A percentile compares a stretch with the other conserved stretches of the same genome.
Evolutionary conservation across 1,140 invertebrate genomes (phyloP).

Genomic region (Bombus haemorrhoidalis): DNA sequence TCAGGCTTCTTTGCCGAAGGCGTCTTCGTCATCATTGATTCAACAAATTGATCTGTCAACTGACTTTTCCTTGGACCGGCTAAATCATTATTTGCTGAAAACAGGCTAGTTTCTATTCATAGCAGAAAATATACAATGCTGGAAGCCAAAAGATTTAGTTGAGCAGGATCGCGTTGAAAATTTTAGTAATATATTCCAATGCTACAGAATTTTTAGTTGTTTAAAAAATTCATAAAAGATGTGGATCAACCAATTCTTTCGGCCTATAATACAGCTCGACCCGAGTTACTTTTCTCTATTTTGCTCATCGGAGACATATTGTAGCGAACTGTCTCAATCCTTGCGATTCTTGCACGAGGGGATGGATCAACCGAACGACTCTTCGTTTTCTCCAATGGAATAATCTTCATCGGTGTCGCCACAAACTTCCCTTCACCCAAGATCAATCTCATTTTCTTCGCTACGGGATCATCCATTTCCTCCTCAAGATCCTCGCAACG

Average conservation of each 20-base stretch:
- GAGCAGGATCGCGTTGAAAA: too few species aligned
- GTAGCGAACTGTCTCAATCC: slow-evolving; percentile 41
- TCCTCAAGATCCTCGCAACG: background rate
- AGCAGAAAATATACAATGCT: background rate
- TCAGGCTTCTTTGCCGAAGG: background rate
- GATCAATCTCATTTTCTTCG: slow-evolving; percentile 40
- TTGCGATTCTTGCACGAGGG: background rate
- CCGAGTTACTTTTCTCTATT: background rate
- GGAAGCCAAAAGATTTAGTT: background rate
- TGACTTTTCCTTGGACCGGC: background rate
- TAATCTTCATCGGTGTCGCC: background rate
- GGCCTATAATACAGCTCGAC: background rate
- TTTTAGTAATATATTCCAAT: too few species aligned
- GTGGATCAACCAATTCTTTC: background rate
- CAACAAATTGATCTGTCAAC: background rate
- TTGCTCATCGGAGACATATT: background rate
- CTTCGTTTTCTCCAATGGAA: background rate
- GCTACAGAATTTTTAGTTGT: too few species aligned
- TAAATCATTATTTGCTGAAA: background rate
- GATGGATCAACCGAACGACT: background rate
- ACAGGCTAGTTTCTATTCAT: background rate
- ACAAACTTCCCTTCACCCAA: background rate
- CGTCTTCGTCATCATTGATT: background rate
- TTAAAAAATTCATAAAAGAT: background rate
- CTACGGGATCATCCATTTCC: background rate